A percentile compares a stretch with the other conserved stretches of the same genome.
These are phyloP conservation scores for Sebastes schlegelii DNA, from an alignment of 2,113 vertebrate species.

Conservation along the genomic window DNA sequence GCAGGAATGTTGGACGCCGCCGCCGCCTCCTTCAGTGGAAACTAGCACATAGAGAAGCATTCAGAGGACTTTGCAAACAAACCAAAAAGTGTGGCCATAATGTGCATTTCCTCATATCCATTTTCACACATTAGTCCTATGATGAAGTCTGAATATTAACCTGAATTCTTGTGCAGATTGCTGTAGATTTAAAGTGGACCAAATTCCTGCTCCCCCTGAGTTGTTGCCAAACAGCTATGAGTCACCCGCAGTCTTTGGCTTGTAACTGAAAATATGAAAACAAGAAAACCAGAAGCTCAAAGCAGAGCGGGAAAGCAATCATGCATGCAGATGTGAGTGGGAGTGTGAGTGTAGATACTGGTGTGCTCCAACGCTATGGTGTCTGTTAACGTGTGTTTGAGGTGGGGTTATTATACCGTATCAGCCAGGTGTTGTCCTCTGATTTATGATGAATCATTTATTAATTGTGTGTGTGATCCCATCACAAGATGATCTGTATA, in stretches of 20 bases:
- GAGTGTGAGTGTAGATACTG: background rate
- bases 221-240: constrained; percentile 57
- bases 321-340: background rate
- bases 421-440: background rate
- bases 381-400: background rate
- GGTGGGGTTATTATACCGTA: background rate
- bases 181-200: constrained; percentile 27
- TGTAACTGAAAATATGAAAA: constrained; percentile 44
- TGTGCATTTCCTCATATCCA: background rate
- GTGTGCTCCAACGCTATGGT: background rate
- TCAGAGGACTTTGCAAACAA: background rate
- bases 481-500: background rate
- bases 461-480: background rate
- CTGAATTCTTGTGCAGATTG: constrained; percentile 13
- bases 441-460: background rate
- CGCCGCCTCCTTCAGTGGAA: constrained; percentile 15
- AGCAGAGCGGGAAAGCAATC: constrained; percentile 30
- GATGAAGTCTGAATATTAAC: constrained; percentile 10
- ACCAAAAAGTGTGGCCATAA: background rate
- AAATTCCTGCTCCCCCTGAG: constrained; percentile 39
- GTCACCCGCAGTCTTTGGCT: constrained; percentile 46
- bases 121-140: background rate
- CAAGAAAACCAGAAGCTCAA: constrained; percentile 48
- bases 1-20: constrained; percentile 5
- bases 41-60: constrained; percentile 4